Conservation (phyloP, 2,888 invertebrate genomes). For the Trichogramma dendrolimi region DNA sequence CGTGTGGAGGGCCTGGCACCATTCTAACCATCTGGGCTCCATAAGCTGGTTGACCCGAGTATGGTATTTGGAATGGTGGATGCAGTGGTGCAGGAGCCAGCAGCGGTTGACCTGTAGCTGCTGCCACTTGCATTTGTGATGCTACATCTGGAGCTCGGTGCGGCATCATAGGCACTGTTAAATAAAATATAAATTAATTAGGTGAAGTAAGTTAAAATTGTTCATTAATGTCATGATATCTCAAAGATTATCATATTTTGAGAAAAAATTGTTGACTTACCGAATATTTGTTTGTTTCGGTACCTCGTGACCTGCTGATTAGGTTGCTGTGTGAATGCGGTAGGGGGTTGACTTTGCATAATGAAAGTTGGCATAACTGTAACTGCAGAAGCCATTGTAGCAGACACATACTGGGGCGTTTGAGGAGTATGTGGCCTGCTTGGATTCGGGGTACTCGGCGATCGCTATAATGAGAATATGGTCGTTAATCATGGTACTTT, state of each 20-base stretch:
- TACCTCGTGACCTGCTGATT: slow-evolving; percentile 48
- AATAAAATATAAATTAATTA: not conserved
- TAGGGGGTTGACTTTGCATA: slow-evolving; percentile 54
- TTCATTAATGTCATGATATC: not conserved
- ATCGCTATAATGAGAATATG: slow-evolving; percentile 48
- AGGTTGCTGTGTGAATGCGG: slow-evolving; percentile 47
- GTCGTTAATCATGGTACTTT: slow-evolving; percentile 5
- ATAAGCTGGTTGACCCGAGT: slow-evolving; percentile 56
- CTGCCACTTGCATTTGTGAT: slow-evolving; percentile 77
- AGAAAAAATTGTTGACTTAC: slow-evolving; percentile 30
- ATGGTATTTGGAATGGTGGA: slow-evolving; percentile 62
- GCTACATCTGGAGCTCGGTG: slow-evolving; percentile 58
- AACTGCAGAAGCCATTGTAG: slow-evolving; percentile 51
- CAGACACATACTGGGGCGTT: slow-evolving; percentile 65
- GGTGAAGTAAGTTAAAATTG: slow-evolving; percentile 7
- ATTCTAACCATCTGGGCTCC: slow-evolving; percentile 54
- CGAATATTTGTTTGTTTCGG: slow-evolving; percentile 50
- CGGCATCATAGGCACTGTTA: slow-evolving; percentile 51
- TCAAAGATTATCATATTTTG: not conserved
- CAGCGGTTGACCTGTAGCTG: slow-evolving; percentile 78
- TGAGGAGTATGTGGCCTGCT: slow-evolving; percentile 81
- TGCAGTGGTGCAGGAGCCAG: slow-evolving; percentile 76
- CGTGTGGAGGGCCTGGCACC: slow-evolving; percentile 47
- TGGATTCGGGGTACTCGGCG: slow-evolving; percentile 64
- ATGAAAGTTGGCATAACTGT: slow-evolving; percentile 54